These are phyloP conservation scores for Acrocera orbiculus DNA, from an alignment of 2,888 invertebrate genomes.

Conservation along the genomic window DNA sequence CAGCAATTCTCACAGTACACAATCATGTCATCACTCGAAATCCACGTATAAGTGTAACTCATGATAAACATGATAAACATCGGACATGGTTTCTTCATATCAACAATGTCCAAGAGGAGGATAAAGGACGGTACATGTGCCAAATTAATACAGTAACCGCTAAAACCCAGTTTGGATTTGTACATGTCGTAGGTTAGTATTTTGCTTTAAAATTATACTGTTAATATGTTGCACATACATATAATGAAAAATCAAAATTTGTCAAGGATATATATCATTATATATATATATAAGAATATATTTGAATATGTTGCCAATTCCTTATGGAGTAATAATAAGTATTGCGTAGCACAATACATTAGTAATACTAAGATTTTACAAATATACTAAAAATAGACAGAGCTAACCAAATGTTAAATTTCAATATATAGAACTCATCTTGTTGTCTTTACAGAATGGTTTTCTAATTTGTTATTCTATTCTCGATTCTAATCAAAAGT, in stretches of 20 bases:
- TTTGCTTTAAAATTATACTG: neutral
- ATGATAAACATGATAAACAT: constrained; percentile 65
- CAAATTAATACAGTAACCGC: constrained; percentile 86
- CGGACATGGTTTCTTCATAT: constrained; percentile 88
- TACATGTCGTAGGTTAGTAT: constrained; percentile 72
- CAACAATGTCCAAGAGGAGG: constrained; percentile 77
- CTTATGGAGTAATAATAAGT: neutral
- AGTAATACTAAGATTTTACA: constrained; percentile 16
- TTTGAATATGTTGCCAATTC: neutral
- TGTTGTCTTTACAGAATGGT: too few relatives aligned
- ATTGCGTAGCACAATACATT: constrained; percentile 8
- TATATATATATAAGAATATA: neutral
- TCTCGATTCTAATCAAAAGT: constrained; percentile 28
- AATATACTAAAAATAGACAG: too few relatives aligned
- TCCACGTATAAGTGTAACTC: constrained; percentile 78
- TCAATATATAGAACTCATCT: too few relatives aligned
- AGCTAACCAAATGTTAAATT: too few relatives aligned
- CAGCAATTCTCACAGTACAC: constrained; percentile 81
- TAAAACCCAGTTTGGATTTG: constrained; percentile 81
- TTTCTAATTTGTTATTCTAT: constrained; percentile 25
- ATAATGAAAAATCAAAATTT: too few relatives aligned
- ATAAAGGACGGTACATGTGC: constrained; percentile 85
- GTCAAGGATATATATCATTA: too few relatives aligned
- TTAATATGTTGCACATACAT: neutral
- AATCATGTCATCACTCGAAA: constrained; percentile 88